Conservation (phyloP, 2,888 invertebrate species). For the Campoplex nolae region DNA sequence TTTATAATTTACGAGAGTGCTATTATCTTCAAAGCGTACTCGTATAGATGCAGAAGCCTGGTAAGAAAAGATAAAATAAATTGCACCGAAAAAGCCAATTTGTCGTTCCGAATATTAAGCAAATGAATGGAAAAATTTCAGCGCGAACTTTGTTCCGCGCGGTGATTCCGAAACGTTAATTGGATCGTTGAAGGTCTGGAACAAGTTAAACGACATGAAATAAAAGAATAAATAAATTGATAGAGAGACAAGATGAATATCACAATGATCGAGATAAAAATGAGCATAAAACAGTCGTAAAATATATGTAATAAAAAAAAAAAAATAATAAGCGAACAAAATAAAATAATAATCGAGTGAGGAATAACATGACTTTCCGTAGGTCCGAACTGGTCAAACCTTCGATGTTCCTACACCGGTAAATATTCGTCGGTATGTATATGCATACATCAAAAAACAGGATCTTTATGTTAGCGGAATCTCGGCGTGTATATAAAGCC, state of each 20-base stretch:
- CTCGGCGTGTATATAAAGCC: conserved; percentile 57
- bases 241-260: background rate
- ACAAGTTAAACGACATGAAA: background rate
- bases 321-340: conserved; percentile 36
- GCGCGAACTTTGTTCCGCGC: background rate
- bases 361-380: conserved; percentile 29
- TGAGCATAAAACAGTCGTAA: background rate
- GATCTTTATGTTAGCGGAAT: conserved; percentile 42
- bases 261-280: background rate
- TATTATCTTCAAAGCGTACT: background rate
- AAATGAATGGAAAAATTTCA: background rate
- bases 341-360: background rate
- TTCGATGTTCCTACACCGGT: conserved; percentile 12
- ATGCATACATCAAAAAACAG: conserved; percentile 38
- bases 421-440: conserved; percentile 2
- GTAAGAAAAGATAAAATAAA: background rate
- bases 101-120: background rate
- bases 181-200: background rate
- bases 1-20: background rate
- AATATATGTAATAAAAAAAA: background rate
- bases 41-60: background rate
- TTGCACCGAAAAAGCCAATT: background rate
- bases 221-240: background rate
- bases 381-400: conserved; percentile 27
- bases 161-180: background rate